Base-by-base conservation (phyloP, 2,888 invertebrate genomes). In the Limenitis camilla region DNA sequence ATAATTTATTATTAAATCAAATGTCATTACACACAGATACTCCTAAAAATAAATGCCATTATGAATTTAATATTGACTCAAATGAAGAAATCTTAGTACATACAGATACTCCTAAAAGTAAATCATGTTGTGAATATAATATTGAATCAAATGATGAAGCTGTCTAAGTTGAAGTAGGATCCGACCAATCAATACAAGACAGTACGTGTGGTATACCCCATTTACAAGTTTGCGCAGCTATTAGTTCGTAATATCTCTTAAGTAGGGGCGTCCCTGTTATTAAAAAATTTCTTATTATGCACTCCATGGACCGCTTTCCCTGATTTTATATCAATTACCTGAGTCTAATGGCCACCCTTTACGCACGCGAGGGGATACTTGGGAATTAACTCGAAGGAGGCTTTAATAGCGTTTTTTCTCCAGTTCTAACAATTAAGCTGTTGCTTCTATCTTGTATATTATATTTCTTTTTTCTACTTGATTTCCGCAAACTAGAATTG, bases 281-380 rank as follows among this genome's bases (percentile, higher is more conserved):
- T 60, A 59, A 61, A 54, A 57, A 55, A 50, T 59, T 61, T 53
- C 56, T 54, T 59, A 56, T 59, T 60, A 59, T 57, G 56, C 50
- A 52, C 58, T 57, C 47, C 42, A 49, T 48, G 40, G 53, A 57
- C 62, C 57, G 56, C 58, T 63, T 62, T 63, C 61, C 52, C 57
- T 48, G 56, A 59, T 61, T 57, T 59, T 57, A 59, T 60, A 60
- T 58, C 59, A 59, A 63, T 63, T 63, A 61, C 53, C 52, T 29
- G 52, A 46, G 49, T 42, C 60, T 60, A 58, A 51, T 53, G 53
- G 53, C 59, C 52, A 38, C 11, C 45, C 30, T 38, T 45, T 45
- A 45, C 52, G 44, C 43, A 52, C 51, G 55, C 53, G 56, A 43
- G 36, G 52, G 54, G 49, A 40, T 49, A 49, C 35, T 49, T 43